Evolutionary conservation across 2,797 vertebrate species (phyloP).

Genomic region (Rhinogobio ventralis): DNA sequence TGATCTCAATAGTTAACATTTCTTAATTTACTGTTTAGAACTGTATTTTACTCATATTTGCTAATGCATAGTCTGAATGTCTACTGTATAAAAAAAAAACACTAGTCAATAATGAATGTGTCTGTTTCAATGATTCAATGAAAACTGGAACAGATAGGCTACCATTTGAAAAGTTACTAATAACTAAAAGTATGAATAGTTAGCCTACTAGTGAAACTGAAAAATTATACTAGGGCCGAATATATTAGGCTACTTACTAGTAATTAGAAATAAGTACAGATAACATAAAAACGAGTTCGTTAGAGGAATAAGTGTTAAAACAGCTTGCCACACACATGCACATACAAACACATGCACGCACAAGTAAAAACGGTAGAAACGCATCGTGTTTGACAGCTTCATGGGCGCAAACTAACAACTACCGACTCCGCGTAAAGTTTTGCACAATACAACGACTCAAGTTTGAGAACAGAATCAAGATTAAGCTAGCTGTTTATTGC

Average conservation of each 20-base stretch:
- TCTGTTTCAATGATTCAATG: not conserved
- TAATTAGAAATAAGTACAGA: not conserved
- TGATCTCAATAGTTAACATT: not conserved
- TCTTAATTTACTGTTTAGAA: not conserved
- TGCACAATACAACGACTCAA: not conserved
- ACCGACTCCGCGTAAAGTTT: conserved; percentile 15
- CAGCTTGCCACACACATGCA: conserved; percentile 30
- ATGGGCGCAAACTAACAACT: conserved; percentile 12
- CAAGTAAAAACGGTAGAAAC: conserved; percentile 37
- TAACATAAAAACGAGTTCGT: not conserved
- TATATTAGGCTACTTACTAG: not conserved
- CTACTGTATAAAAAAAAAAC: not conserved
- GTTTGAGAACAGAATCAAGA: not conserved
- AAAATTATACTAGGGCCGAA: not conserved
- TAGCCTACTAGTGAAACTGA: not conserved
- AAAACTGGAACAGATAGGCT: not conserved
- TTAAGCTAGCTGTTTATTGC: not conserved
- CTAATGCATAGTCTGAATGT: not conserved
- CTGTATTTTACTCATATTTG: not conserved
- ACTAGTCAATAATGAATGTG: not conserved
- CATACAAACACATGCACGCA: conserved; percentile 49
- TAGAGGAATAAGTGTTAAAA: not conserved
- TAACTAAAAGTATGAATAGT: not conserved
- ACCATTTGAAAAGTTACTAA: not conserved
- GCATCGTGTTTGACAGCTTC: conserved; percentile 46